These are phyloP conservation scores for Drosophila antonietae DNA, from an alignment of 2,888 invertebrate genomes.

Conservation along the genomic window DNA sequence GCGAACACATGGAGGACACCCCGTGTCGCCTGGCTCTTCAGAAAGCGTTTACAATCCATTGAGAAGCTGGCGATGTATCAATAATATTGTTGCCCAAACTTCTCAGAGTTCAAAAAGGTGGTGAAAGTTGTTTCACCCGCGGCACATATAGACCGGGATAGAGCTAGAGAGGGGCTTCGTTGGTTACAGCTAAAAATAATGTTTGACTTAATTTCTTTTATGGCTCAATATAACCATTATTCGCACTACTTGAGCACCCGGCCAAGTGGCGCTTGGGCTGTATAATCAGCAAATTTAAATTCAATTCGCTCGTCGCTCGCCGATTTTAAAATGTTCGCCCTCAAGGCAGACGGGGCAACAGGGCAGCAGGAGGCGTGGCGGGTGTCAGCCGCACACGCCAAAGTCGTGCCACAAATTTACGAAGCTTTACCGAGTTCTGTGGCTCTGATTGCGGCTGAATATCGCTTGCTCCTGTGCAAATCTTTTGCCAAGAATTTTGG, in stretches of 20 bases:
- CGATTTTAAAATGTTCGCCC: conserved; percentile 45
- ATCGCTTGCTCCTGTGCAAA: conserved; percentile 2
- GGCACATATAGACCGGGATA: conserved; percentile 21
- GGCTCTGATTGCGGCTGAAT: conserved; percentile 6
- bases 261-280: conserved; percentile 29
- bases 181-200: conserved; percentile 61
- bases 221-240: conserved; percentile 79
- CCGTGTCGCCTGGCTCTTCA: conserved; percentile 52
- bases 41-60: conserved; percentile 74
- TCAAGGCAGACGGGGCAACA: background rate
- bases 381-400: conserved; percentile 58
- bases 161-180: background rate
- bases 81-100: conserved; percentile 64
- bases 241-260: conserved; percentile 69
- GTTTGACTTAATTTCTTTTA: conserved; percentile 80
- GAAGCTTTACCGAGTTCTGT: conserved; percentile 24
- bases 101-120: conserved; percentile 62
- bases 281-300: conserved; percentile 83
- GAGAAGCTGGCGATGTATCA: conserved; percentile 77
- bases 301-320: conserved; percentile 74
- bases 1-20: conserved; percentile 38
- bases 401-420: conserved; percentile 65
- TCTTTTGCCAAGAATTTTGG: conserved; percentile 12
- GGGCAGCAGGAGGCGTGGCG: conserved; percentile 30
- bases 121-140: conserved; percentile 65